A percentile compares a stretch with the other conserved stretches of the same genome.
Evolutionary conservation across 2,888 invertebrate species (phyloP).

Genomic region (Cepaea hortensis): DNA sequence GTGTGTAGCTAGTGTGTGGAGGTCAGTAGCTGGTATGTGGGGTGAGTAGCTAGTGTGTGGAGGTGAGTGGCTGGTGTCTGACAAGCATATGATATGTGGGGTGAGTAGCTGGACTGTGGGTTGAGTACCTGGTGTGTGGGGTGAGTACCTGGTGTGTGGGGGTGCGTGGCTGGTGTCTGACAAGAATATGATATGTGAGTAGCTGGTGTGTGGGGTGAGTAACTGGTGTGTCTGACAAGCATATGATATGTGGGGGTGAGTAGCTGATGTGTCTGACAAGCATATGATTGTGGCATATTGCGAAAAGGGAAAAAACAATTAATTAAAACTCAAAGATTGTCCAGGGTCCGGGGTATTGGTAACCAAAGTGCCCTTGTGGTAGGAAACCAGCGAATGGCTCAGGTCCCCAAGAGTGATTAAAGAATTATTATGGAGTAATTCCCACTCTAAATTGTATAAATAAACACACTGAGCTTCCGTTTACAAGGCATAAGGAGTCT

Average conservation of each 20-base stretch:
- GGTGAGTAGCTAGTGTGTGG: conserved; percentile 66
- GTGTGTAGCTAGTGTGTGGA: not conserved
- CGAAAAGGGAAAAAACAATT: too few relatives aligned
- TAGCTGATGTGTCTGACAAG: conserved; percentile 79
- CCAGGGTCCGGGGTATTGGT: too few relatives aligned
- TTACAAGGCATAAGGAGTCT: too few relatives aligned
- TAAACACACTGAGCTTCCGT: too few relatives aligned
- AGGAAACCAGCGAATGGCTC: too few relatives aligned
- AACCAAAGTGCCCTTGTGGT: too few relatives aligned
- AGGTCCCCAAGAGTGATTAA: too few relatives aligned
- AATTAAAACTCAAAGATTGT: too few relatives aligned
- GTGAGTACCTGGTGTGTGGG: conserved; percentile 61
- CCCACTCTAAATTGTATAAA: too few relatives aligned
- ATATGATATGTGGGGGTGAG: not conserved
- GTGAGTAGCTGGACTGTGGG: conserved; percentile 78
- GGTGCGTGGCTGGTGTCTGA: conserved; percentile 77
- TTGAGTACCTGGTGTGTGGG: conserved; percentile 61
- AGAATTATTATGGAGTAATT: too few relatives aligned
- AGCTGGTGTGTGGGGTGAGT: conserved; percentile 79
- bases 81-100: not conserved
- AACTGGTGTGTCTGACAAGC: not conserved
- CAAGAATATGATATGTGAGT: conserved; percentile 65
- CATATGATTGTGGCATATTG: not conserved
- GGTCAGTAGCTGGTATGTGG: conserved; percentile 77
- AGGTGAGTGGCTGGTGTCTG: conserved; percentile 61